Conservation (phyloP, 2,113 vertebrate genomes). For the Abramis brama region DNA sequence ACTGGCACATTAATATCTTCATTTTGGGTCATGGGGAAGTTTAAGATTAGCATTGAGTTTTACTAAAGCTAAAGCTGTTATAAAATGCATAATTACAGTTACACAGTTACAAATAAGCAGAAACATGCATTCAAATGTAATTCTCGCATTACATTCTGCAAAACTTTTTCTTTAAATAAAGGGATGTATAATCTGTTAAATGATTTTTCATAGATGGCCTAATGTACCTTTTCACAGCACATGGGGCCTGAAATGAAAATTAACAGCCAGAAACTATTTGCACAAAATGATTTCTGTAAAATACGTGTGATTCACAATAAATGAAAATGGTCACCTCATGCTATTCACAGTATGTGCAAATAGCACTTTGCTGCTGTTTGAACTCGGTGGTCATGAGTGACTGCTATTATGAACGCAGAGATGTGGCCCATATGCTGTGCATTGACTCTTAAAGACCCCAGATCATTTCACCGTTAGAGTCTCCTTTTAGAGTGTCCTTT, state of each 20-base stretch:
- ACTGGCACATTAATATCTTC: background rate
- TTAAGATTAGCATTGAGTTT: background rate
- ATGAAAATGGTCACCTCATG: constrained; percentile 35
- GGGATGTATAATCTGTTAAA: background rate
- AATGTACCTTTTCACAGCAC: constrained; percentile 1
- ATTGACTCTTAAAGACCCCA: constrained; percentile 22
- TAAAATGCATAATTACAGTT: background rate
- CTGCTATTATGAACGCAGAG: constrained; percentile 16
- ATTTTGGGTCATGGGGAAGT: background rate
- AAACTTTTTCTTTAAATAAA: background rate
- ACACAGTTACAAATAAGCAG: background rate
- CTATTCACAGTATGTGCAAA: constrained; percentile 34
- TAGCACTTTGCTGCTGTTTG: constrained; percentile 31
- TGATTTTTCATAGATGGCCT: constrained; percentile 7
- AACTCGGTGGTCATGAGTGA: constrained; percentile 28
- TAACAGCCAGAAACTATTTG: constrained; percentile 31
- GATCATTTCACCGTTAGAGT: background rate
- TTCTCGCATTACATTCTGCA: background rate
- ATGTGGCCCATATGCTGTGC: constrained; percentile 13
- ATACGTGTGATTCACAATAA: background rate
- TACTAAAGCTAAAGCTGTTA: background rate
- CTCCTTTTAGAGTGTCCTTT: background rate
- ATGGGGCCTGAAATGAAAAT: constrained; percentile 2
- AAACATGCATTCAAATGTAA: background rate
- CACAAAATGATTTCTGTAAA: constrained; percentile 4